Percentiles rank a stretch among this genome's conserved stretches.
These are phyloP conservation scores for Illadopsis cleaveri DNA, from an alignment of 2,113 vertebrate species.

Conservation along the genomic window DNA sequence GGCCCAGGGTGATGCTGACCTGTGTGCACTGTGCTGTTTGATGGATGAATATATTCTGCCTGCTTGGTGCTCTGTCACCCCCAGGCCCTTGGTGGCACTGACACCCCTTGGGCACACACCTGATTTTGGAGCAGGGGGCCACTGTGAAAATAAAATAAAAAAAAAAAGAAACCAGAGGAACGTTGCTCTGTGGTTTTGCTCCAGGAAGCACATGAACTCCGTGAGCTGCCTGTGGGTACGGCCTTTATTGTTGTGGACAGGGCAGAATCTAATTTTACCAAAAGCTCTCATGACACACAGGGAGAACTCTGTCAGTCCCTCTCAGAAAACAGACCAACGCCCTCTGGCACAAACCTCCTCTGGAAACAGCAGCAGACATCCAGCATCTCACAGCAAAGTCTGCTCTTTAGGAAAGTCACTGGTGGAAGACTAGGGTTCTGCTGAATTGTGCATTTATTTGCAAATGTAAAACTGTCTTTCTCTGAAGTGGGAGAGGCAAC, in stretches of 20 bases:
- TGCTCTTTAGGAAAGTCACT: neutral
- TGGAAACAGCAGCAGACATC: neutral
- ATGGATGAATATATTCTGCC: neutral
- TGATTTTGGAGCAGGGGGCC: neutral
- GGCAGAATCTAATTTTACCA: slow-evolving; percentile 40
- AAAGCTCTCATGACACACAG: slow-evolving; percentile 13
- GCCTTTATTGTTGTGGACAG: slow-evolving; percentile 52
- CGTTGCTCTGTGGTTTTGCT: slow-evolving; percentile 40
- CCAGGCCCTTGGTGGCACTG: neutral
- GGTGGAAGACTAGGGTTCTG: neutral
- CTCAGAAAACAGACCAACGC: slow-evolving; percentile 22
- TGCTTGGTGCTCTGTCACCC: fast-evolving
- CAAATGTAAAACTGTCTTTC: neutral
- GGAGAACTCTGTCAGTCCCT: neutral
- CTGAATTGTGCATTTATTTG: neutral
- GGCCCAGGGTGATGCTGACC: neutral
- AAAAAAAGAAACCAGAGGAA: neutral
- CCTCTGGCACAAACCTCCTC: neutral
- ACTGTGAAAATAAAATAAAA: neutral
- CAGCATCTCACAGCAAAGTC: neutral
- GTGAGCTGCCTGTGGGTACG: neutral
- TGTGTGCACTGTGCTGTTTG: neutral
- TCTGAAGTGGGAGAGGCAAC: neutral
- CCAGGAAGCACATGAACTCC: neutral
- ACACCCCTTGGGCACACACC: neutral